Conservation (phyloP, 23 tunicate species). For the Oikopleura vanhoeffeni region DNA sequence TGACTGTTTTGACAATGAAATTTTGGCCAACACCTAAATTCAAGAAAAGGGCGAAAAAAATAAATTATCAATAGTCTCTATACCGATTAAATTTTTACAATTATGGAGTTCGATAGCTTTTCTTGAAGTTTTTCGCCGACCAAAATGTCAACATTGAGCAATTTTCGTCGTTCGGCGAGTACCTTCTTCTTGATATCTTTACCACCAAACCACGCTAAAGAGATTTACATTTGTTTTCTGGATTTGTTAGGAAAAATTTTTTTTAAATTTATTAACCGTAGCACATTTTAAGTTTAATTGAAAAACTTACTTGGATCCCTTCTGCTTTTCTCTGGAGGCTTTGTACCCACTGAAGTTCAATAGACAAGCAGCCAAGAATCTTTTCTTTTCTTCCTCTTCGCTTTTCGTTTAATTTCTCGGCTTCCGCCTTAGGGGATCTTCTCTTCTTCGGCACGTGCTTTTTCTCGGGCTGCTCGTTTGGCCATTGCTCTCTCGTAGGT, state of each 20-base stretch:
- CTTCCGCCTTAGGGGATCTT: background rate
- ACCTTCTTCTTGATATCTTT: background rate
- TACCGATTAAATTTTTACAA: too few relatives aligned
- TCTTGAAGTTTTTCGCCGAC: background rate
- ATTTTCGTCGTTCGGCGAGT: background rate
- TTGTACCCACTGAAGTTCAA: background rate
- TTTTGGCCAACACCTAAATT: too few relatives aligned
- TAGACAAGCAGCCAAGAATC: background rate
- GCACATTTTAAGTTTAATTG: too few relatives aligned
- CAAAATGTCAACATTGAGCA: background rate
- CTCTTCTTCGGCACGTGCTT: background rate
- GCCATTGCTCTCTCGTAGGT: background rate
- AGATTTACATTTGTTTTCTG: too few relatives aligned
- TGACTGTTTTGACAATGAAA: too few relatives aligned
- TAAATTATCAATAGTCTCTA: too few relatives aligned
- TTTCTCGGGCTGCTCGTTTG: background rate
- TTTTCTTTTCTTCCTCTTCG: background rate
- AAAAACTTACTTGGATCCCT: too few relatives aligned
- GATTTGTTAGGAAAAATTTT: too few relatives aligned
- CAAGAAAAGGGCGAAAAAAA: too few relatives aligned
- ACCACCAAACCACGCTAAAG: background rate
- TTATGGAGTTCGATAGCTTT: background rate
- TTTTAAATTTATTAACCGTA: too few relatives aligned
- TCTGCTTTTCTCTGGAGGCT: background rate
- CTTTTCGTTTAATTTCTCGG: background rate